Evolutionary conservation across 2,113 vertebrate species (phyloP).

Genomic region (Paramisgurnus dabryanus): DNA sequence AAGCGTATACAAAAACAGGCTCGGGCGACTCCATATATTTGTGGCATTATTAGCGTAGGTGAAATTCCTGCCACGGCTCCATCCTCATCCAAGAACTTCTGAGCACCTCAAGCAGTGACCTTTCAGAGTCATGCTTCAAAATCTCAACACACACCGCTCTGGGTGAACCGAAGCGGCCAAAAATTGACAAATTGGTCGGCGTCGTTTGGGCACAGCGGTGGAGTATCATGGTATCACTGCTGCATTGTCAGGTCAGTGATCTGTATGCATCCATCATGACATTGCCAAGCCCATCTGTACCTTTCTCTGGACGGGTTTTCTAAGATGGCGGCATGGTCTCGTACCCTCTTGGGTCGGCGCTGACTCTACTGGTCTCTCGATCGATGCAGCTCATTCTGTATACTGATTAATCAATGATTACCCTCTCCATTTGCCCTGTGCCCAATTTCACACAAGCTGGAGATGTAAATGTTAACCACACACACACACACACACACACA

Average conservation of each 20-base stretch:
- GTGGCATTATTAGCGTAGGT: background rate
- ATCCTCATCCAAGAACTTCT: background rate
- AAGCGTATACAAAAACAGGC: conserved; percentile 40
- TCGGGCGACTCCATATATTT: background rate
- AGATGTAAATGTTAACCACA: conserved; percentile 61
- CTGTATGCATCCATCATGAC: conserved; percentile 26
- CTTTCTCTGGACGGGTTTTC: conserved; percentile 19
- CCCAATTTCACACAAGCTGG: conserved; percentile 25
- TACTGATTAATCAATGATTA: conserved; percentile 72
- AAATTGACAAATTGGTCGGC: conserved; percentile 24
- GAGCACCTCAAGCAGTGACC: background rate
- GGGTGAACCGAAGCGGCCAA: conserved; percentile 7
- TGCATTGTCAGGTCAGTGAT: conserved; percentile 35
- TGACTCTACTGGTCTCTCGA: conserved; percentile 45
- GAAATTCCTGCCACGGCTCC: background rate
- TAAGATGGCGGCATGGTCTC: conserved; percentile 32
- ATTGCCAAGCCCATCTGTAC: conserved; percentile 26
- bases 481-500: background rate
- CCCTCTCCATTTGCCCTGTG: conserved; percentile 60
- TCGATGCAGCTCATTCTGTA: conserved; percentile 71
- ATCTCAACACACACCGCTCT: background rate
- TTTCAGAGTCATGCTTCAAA: background rate
- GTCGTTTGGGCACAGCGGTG: conserved; percentile 5
- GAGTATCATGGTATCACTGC: conserved; percentile 16
- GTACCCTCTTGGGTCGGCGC: conserved; percentile 18